Evolutionary conservation across 2,113 vertebrate species (phyloP).

Genomic region (Halcyon senegalensis): DNA sequence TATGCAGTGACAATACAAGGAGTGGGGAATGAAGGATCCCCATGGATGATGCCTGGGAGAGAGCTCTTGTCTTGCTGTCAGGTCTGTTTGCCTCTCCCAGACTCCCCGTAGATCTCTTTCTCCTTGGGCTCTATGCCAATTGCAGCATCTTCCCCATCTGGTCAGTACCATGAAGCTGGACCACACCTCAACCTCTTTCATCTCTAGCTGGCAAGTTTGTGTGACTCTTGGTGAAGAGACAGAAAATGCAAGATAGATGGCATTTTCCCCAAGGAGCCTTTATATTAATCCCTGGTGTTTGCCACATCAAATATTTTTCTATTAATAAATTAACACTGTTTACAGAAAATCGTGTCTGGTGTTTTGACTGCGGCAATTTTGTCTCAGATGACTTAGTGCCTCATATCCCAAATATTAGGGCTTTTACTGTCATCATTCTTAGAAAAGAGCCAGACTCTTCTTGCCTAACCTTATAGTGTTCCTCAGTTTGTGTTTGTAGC

Average conservation of each 20-base stretch:
- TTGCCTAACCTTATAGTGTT: not conserved
- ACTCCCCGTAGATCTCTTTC: slow-evolving; percentile 16
- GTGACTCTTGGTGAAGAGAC: not conserved
- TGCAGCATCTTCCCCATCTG: slow-evolving; percentile 41
- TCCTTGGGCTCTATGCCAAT: slow-evolving; percentile 45
- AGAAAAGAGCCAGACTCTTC: not conserved
- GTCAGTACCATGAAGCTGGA: not conserved
- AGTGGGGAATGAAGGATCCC: slow-evolving; percentile 26
- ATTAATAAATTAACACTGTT: not conserved
- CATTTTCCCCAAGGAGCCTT: not conserved
- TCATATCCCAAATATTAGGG: not conserved
- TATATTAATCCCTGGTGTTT: not conserved
- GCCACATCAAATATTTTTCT: not conserved
- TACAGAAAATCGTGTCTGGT: not conserved
- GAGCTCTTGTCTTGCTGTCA: slow-evolving; percentile 51
- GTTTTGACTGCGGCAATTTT: not conserved
- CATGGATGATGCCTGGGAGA: slow-evolving; percentile 4
- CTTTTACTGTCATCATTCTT: not conserved
- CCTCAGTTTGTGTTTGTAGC: not conserved
- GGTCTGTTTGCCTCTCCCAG: not conserved
- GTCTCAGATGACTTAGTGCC: not conserved
- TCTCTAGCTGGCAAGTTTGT: not conserved
- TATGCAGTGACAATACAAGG: slow-evolving; percentile 22
- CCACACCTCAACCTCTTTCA: not conserved
- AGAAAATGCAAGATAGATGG: not conserved